Evolutionary conservation across 1,140 invertebrate genomes (phyloP).

Genomic region (Leptopilina boulardi): DNA sequence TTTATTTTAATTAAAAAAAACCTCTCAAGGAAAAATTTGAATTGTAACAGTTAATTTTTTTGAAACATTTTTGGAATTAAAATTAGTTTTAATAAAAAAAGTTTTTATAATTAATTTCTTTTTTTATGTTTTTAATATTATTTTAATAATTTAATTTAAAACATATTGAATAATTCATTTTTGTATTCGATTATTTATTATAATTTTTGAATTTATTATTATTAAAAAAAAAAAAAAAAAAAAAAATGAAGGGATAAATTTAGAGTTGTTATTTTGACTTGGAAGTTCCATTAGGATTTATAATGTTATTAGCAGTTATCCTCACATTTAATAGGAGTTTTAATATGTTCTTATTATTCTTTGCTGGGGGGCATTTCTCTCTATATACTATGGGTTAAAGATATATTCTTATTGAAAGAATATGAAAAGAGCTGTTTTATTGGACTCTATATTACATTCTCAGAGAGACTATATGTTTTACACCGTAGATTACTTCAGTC

Average conservation of each 20-base stretch:
- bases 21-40: no score
- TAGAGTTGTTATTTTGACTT: background rate
- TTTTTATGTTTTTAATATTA: no score
- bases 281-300: background rate
- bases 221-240: background rate
- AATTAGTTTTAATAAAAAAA: no score
- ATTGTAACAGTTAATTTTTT: no score
- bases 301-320: conserved; percentile 14
- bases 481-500: background rate
- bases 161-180: no score
- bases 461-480: conserved; percentile 17
- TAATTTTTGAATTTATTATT: no score
- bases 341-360: conserved; percentile 8
- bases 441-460: conserved; percentile 14
- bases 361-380: background rate
- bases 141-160: no score
- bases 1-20: no score
- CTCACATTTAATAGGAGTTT: conserved; percentile 17
- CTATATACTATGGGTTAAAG: conserved; percentile 3
- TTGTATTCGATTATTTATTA: no score
- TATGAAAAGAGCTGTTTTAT: conserved; percentile 17
- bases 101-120: no score
- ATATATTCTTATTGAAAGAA: conserved; percentile 18
- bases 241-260: background rate
- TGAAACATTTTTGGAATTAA: no score